Evolutionary conservation across 1,140 invertebrate genomes (phyloP).

Genomic region (Drosophila obscura): DNA sequence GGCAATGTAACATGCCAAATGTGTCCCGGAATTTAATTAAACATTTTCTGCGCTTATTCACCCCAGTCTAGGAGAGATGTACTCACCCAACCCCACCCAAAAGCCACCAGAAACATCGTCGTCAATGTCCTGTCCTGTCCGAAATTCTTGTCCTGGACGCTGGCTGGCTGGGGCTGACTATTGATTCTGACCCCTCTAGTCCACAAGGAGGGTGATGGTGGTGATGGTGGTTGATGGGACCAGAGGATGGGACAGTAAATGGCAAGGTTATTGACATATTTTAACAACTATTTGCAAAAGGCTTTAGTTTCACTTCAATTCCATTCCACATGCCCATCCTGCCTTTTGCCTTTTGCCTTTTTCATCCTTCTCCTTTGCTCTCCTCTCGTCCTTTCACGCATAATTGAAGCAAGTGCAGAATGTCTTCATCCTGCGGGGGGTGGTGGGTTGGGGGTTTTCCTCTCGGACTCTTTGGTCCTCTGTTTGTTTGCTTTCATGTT

Average conservation of each 20-base stretch:
- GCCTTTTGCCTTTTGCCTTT: background rate
- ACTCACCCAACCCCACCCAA: background rate
- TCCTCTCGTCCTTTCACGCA: constrained; percentile 35
- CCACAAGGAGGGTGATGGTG: background rate
- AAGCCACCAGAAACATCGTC: constrained; percentile 21
- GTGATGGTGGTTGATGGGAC: background rate
- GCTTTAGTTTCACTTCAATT: constrained; percentile 81
- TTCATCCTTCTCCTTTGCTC: background rate
- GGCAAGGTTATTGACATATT: constrained; percentile 79
- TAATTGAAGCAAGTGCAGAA: constrained; percentile 80
- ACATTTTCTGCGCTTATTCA: constrained; percentile 80
- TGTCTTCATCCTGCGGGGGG: constrained; percentile 61
- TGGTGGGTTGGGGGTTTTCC: background rate
- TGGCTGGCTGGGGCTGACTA: constrained; percentile 34
- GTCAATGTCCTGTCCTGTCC: constrained; percentile 55
- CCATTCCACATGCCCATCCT: constrained; percentile 31
- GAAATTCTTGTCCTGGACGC: constrained; percentile 58
- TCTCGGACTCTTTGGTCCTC: constrained; percentile 7
- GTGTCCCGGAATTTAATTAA: constrained; percentile 81
- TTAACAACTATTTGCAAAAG: constrained; percentile 81
- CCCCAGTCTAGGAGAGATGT: background rate
- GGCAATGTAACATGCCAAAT: constrained; percentile 77
- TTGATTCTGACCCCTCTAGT: constrained; percentile 50
- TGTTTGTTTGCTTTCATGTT: constrained; percentile 63
- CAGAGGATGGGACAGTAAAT: constrained; percentile 35